A percentile compares a stretch with the other conserved stretches of the same genome.
phyloP scores from a whole-genome alignment of 2,797 vertebrate species.

The Antrozous pallidus region DNA sequence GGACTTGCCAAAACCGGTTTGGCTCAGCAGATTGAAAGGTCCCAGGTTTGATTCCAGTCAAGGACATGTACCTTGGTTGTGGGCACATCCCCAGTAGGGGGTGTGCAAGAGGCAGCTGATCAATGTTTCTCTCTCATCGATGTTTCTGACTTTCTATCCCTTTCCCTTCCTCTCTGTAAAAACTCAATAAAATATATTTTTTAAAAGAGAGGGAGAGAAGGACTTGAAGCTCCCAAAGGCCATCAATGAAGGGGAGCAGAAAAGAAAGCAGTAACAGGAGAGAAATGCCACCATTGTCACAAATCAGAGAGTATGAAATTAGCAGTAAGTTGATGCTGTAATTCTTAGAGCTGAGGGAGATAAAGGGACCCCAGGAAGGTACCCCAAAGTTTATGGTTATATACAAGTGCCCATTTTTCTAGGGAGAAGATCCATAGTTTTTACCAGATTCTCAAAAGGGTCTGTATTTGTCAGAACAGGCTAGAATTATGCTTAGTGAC shows the following conservation, averaged over 20 bases:
- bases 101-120: too few species aligned
- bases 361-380: background rate
- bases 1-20: too few species aligned
- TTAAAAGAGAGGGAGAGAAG: background rate
- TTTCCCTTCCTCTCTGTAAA: too few species aligned
- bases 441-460: background rate
- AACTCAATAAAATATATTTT: too few species aligned
- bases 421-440: background rate
- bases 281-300: background rate
- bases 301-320: background rate
- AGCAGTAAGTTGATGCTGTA: background rate
- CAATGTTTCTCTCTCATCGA: too few species aligned
- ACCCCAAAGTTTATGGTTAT: background rate
- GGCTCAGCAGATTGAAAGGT: too few species aligned
- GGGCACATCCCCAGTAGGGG: too few species aligned
- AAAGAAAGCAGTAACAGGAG: background rate
- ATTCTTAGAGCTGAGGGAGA: background rate
- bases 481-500: background rate
- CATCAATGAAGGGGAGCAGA: background rate
- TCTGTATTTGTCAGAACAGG: background rate
- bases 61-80: too few species aligned
- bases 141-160: too few species aligned
- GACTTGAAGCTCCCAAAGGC: background rate
- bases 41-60: too few species aligned
- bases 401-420: background rate